A percentile compares a stretch with the other conserved stretches of the same genome.
These are phyloP conservation scores for Escarpia spicata DNA, from an alignment of 2,888 invertebrate species.

Conservation along the genomic window DNA sequence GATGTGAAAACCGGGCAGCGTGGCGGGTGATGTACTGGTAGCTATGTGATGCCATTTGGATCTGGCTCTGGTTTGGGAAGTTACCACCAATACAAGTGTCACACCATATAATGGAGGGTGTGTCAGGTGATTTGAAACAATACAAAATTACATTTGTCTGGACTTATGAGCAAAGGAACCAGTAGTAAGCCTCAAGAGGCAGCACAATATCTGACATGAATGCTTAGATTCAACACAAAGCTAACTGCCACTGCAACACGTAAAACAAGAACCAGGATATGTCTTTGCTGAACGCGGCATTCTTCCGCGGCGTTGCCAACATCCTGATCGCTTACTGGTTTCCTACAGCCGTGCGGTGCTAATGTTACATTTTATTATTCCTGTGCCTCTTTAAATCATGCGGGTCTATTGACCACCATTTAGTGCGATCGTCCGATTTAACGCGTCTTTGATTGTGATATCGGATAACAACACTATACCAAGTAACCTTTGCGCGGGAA, in stretches of 20 bases:
- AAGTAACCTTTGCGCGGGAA: neutral
- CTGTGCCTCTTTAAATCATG: neutral
- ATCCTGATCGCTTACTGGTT: constrained; percentile 16
- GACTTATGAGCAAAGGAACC: neutral
- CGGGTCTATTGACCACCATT: constrained; percentile 3
- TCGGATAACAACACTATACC: constrained; percentile 16
- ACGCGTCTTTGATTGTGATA: neutral
- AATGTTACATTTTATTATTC: neutral
- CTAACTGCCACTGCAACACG: neutral
- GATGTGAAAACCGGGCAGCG: too few species aligned
- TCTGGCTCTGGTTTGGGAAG: too few species aligned
- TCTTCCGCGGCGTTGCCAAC: neutral
- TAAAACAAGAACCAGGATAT: neutral
- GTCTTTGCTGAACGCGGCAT: neutral
- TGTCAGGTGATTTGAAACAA: too few species aligned
- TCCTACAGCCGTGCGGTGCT: neutral
- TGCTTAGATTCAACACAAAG: neutral
- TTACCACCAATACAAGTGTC: too few species aligned
- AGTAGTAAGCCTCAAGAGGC: too few species aligned
- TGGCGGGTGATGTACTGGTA: too few species aligned
- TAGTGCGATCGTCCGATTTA: constrained; percentile 12
- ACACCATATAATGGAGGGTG: too few species aligned
- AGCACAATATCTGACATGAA: neutral
- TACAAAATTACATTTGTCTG: too few species aligned
- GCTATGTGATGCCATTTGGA: too few species aligned